A percentile compares a stretch with the other conserved stretches of the same genome.
phyloP scores from a whole-genome alignment of 2,113 vertebrate genomes.

The Actenoides lindsayi region DNA sequence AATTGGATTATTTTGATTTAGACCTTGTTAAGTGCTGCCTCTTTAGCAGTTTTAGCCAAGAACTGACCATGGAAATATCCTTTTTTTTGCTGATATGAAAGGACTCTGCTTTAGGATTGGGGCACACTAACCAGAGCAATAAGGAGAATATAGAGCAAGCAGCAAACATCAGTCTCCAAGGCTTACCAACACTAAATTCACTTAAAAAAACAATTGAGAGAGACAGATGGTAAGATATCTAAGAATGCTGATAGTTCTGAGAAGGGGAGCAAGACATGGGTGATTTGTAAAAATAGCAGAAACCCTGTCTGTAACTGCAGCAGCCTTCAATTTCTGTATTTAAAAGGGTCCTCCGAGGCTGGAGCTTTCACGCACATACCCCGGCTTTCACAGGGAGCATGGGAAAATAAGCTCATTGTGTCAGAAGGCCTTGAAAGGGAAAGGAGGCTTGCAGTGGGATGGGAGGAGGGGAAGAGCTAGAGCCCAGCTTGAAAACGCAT shows the following conservation, averaged over 20 bases:
- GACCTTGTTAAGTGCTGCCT: background rate
- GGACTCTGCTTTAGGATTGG: background rate
- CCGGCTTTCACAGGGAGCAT: constrained; percentile 28
- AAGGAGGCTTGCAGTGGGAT: constrained; percentile 13
- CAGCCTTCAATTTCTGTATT: constrained; percentile 6
- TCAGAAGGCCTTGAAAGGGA: constrained; percentile 59
- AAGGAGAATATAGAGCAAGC: background rate
- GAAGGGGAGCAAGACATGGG: constrained; percentile 16
- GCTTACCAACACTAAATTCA: background rate
- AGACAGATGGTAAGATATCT: constrained; percentile 31
- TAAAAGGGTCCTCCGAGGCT: constrained; percentile 36
- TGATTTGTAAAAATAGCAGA: constrained; percentile 58
- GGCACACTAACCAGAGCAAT: background rate
- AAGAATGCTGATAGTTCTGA: constrained; percentile 39
- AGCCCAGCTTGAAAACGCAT: constrained; percentile 10
- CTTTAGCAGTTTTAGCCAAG: background rate
- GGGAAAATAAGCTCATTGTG: constrained; percentile 61
- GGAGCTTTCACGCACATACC: constrained; percentile 5
- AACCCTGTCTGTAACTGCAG: constrained; percentile 25
- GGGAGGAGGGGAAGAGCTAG: background rate
- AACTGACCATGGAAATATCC: background rate
- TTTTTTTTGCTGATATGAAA: background rate
- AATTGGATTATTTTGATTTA: background rate
- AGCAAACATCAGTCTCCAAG: background rate
- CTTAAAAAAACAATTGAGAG: background rate